Evolutionary conservation across 2,888 invertebrate genomes (phyloP), one percentile per base, ranked within the genome.

Genomic region (Clistopyga incitator): DNA sequence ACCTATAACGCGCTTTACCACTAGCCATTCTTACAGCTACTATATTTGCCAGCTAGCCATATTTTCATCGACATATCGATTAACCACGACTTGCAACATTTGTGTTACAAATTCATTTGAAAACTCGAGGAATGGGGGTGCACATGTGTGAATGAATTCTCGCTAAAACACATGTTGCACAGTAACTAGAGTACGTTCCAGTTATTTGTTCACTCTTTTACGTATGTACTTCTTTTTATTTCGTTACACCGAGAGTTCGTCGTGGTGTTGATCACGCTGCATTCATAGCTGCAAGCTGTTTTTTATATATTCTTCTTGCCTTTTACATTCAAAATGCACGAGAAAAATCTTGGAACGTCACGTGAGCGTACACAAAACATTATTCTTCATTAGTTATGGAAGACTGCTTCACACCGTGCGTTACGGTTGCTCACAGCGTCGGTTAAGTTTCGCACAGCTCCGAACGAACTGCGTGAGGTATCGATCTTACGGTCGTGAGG

Each of bases 401-500:
- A 25, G 10, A 23, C 15, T 70, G 56, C 54, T 45, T 72, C 45
- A 59, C 45, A 59, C 42, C 45, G 34, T 29, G 71, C 25, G 54
- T 23, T 61, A 61, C 34, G 47, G 13, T 61, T n/a, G 23, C 20
- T 47, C n/a, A 47, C 47, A 23, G 72, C 61, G 72, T 34, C 61
- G 59, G 29, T 20, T 20, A 74, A 50, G 34, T 34, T 75, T 72
- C 42, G 11, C 23, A n/a, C 56, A 64, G 68, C 83, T 78, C 72
- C 78, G 85, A 85, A 81, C 84, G 74, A 82, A 70, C 76, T 82
- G 79, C 84, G 83, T 83, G 81, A 54, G 68, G 77, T 77, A 85
- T 85, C 77, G 85, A 85, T 84, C 79, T 78, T 77, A 78, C 70
- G 77, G 77, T 84, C 80, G 77, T 74, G 74, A 81, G 84, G 85